These are phyloP conservation scores for Oreocharis arfaki DNA, from an alignment of 2,113 vertebrate species.

Conservation along the genomic window DNA sequence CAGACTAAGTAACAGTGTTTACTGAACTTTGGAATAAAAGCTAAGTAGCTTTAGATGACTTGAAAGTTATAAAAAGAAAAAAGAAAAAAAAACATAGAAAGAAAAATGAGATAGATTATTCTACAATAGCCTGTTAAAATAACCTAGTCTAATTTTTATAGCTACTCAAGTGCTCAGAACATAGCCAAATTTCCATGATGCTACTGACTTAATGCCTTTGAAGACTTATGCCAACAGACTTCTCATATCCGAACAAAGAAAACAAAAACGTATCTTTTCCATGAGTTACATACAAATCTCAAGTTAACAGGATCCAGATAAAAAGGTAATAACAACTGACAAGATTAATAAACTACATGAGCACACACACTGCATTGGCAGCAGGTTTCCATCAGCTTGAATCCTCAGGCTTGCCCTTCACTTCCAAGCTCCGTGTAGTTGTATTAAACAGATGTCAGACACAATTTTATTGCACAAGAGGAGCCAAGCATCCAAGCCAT, in stretches of 20 bases:
- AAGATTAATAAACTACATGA: constrained; percentile 74
- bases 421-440: constrained; percentile 52
- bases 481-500: constrained; percentile 35
- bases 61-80: constrained; percentile 57
- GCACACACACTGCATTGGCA: constrained; percentile 18
- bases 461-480: constrained; percentile 36
- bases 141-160: constrained; percentile 74
- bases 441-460: constrained; percentile 75
- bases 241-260: constrained; percentile 70
- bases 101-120: constrained; percentile 51
- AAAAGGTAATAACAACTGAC: constrained; percentile 78
- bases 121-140: constrained; percentile 71
- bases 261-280: constrained; percentile 76
- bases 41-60: constrained; percentile 29
- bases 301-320: constrained; percentile 79
- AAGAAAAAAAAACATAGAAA: constrained; percentile 11
- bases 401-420: constrained; percentile 41
- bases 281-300: constrained; percentile 76
- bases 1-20: background rate
- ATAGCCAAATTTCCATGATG: constrained; percentile 96
- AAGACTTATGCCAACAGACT: constrained; percentile 78
- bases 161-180: constrained; percentile 56
- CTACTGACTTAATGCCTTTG: constrained; percentile 76
- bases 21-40: constrained; percentile 2
- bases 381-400: constrained; percentile 65